Conservation (phyloP, 2,113 vertebrate species). For the Psophia crepitans region DNA sequence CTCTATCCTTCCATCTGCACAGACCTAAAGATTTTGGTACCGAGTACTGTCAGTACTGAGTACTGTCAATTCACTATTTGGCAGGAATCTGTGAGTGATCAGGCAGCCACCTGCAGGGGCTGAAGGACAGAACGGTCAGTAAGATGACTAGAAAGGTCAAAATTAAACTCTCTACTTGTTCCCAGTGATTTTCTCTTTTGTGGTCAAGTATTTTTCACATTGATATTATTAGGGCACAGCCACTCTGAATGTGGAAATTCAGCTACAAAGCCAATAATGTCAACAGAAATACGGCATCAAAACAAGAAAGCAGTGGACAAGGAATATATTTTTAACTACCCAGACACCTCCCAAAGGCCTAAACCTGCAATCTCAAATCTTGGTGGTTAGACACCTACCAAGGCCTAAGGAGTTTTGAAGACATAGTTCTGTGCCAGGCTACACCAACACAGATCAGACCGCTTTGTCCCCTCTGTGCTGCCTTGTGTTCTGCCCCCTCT, state of each 20-base stretch:
- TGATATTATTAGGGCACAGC: background rate
- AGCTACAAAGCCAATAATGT: background rate
- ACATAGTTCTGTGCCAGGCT: background rate
- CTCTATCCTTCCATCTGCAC: background rate
- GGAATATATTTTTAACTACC: background rate
- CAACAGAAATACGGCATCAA: background rate
- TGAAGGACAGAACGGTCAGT: background rate
- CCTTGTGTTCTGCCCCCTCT: background rate
- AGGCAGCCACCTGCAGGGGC: background rate
- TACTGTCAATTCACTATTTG: background rate
- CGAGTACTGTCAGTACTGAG: background rate
- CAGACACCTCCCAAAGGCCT: background rate
- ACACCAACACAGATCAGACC: background rate
- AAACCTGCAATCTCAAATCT: background rate
- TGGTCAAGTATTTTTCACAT: background rate
- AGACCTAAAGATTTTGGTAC: background rate
- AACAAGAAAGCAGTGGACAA: background rate
- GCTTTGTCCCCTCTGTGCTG: background rate
- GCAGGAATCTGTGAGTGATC: background rate
- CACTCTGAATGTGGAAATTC: background rate
- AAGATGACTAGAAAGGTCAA: background rate
- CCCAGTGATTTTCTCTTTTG: background rate
- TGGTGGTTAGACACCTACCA: background rate
- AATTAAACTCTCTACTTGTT: background rate
- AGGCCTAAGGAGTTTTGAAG: background rate